Percentiles rank a stretch among this genome's conserved stretches.
Evolutionary conservation across 2,888 invertebrate genomes (phyloP).

Genomic region (Lasioglossum oenotherae): DNA sequence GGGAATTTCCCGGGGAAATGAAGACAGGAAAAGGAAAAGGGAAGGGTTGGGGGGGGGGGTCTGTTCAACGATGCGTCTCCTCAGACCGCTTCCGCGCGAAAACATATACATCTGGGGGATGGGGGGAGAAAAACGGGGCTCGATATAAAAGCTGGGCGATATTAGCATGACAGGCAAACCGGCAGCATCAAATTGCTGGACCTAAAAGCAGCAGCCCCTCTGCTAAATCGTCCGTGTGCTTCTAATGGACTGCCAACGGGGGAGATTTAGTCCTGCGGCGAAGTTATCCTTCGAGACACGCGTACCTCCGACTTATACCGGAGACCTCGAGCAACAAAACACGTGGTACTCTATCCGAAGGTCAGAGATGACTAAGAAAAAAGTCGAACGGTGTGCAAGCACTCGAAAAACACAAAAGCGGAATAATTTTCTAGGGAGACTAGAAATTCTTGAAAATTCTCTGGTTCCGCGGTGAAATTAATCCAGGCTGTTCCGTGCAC

Average conservation of each 20-base stretch:
- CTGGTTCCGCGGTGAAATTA: conserved; percentile 32
- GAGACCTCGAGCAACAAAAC: not conserved
- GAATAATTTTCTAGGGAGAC: not conserved
- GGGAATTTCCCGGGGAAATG: conserved; percentile 20
- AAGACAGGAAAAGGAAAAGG: conserved; percentile 5
- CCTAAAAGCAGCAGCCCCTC: conserved; percentile 79
- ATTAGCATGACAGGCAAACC: conserved; percentile 82
- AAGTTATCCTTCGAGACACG: not conserved
- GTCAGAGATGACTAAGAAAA: not conserved
- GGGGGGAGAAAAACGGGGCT: conserved; percentile 60
- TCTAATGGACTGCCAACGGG: conserved; percentile 81
- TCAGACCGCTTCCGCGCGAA: conserved; percentile 41
- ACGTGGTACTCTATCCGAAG: not conserved
- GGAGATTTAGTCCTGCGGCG: conserved; percentile 76
- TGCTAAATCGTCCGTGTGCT: conserved; percentile 83
- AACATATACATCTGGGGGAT: conserved; percentile 51
- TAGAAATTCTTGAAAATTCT: not conserved
- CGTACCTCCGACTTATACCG: not conserved
- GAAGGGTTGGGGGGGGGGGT: not conserved
- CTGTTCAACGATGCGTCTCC: conserved; percentile 58
- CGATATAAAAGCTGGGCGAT: conserved; percentile 75
- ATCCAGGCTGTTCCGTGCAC: conserved; percentile 21
- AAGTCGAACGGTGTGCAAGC: not conserved
- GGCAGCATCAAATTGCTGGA: conserved; percentile 81
- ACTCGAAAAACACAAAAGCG: not conserved